Percentiles rank a stretch among this genome's conserved stretches.
Evolutionary conservation across 2,797 vertebrate species (phyloP).

Genomic region (Arrhamphus sclerolepis): DNA sequence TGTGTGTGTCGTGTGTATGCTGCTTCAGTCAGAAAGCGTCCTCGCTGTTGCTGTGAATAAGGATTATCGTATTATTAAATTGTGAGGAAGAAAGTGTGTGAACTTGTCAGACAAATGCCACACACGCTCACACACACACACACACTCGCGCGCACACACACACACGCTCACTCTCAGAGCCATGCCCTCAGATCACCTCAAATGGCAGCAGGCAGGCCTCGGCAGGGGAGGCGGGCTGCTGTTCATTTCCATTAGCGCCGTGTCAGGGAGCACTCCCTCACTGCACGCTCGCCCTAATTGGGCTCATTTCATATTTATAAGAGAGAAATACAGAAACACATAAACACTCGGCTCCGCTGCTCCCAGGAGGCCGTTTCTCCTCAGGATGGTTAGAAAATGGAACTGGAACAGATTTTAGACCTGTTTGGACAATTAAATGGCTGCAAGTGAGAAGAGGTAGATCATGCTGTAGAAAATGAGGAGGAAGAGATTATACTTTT

Average conservation of each 20-base stretch:
- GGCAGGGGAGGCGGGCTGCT: constrained; percentile 44
- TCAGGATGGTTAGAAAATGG: background rate
- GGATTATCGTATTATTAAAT: constrained; percentile 45
- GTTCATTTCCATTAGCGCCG: constrained; percentile 67
- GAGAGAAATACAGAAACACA: constrained; percentile 26
- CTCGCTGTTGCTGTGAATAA: constrained; percentile 36
- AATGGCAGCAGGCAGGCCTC: constrained; percentile 57
- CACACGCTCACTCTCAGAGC: constrained; percentile 23
- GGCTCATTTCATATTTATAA: constrained; percentile 68
- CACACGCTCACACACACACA: too few relatives aligned
- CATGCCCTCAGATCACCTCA: constrained; percentile 48
- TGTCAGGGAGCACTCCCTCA: constrained; percentile 39
- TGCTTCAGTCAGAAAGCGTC: constrained; percentile 19
- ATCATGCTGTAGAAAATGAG: too few relatives aligned
- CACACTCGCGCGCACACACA: too few relatives aligned
- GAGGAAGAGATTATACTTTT: too few relatives aligned
- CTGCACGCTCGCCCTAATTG: constrained; percentile 20
- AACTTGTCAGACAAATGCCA: constrained; percentile 13
- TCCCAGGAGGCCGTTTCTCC: background rate
- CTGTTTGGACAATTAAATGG: too few relatives aligned
- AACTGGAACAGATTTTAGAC: background rate
- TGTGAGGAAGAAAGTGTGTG: constrained; percentile 34
- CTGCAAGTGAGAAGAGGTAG: too few relatives aligned
- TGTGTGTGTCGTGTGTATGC: too few relatives aligned
- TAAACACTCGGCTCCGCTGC: constrained; percentile 20